Evolutionary conservation across 2,888 invertebrate species (phyloP).

Genomic region (Pheosia gnoma): DNA sequence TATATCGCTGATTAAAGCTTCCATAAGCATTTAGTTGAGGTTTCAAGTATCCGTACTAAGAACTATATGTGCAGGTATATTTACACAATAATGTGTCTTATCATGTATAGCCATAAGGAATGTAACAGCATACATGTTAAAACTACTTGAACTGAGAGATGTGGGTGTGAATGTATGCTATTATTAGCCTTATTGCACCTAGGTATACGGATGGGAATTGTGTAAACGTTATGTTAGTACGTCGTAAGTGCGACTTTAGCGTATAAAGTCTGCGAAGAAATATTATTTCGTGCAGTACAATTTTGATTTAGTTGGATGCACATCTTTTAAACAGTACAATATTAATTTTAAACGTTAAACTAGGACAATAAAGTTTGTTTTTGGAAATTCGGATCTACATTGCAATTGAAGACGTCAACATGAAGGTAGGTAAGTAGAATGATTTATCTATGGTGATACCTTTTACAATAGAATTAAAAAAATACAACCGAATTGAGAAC

Average conservation of each 20-base stretch:
- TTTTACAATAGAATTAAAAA: not conserved
- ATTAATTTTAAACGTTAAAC: not conserved
- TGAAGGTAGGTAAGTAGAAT: not conserved
- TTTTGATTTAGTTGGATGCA: not conserved
- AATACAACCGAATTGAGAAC: too few relatives aligned
- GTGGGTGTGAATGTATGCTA: not conserved
- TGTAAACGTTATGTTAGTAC: not conserved
- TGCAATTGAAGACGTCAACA: not conserved
- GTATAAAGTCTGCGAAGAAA: not conserved
- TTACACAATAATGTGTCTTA: not conserved
- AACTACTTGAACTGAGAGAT: not conserved
- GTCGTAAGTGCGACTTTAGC: not conserved
- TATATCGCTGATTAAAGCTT: not conserved
- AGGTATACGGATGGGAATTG: not conserved
- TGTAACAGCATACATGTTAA: not conserved
- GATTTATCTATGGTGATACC: not conserved
- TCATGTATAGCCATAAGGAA: not conserved
- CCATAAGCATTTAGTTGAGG: not conserved
- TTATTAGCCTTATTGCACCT: not conserved
- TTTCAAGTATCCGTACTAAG: not conserved
- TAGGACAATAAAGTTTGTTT: too few relatives aligned
- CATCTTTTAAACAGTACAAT: not conserved
- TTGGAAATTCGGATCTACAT: not conserved
- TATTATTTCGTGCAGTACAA: not conserved
- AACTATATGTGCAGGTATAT: not conserved